These are phyloP conservation scores for Aphelenchoides besseyi DNA, from an alignment of 1,140 invertebrate species.

Conservation along the genomic window DNA sequence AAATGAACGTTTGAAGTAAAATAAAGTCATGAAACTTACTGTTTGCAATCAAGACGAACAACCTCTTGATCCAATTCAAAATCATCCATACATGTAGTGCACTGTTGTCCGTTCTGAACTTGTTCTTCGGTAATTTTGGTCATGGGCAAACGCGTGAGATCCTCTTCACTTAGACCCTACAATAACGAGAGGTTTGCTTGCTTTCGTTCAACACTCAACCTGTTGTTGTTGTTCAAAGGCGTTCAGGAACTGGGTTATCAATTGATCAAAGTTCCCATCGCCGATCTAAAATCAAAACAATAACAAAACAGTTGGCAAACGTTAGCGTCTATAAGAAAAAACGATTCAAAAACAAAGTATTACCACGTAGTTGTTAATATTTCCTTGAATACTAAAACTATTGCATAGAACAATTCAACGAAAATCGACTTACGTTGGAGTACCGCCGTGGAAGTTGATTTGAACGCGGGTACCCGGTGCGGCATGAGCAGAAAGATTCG, in stretches of 20 bases:
- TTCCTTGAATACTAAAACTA: slow-evolving; percentile 2
- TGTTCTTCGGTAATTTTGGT: slow-evolving; percentile 41
- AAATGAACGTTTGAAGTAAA: not conserved
- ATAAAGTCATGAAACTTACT: slow-evolving; percentile 62
- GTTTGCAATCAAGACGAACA: slow-evolving; percentile 80
- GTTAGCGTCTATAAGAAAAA: too few species aligned
- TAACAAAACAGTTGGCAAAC: too few species aligned
- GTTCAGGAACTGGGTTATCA: slow-evolving; percentile 18
- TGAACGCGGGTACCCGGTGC: slow-evolving; percentile 9
- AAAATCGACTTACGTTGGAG: not conserved
- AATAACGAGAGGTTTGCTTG: not conserved
- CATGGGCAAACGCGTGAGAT: slow-evolving; percentile 10
- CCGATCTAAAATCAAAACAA: too few species aligned
- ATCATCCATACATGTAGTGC: slow-evolving; percentile 95
- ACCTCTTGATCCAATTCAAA: slow-evolving; percentile 79
- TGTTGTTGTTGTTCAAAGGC: not conserved
- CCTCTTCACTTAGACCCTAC: not conserved
- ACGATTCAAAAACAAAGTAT: too few species aligned
- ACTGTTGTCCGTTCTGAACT: slow-evolving; percentile 75
- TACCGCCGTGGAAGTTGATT: not conserved
- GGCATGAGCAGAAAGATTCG: slow-evolving; percentile 5
- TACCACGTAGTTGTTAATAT: slow-evolving; percentile 16
- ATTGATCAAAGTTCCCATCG: slow-evolving; percentile 13
- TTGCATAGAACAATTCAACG: not conserved
- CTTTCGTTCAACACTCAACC: not conserved